phyloP scores from a whole-genome alignment of 1,140 invertebrate species.

The Diachasma alloeum region DNA sequence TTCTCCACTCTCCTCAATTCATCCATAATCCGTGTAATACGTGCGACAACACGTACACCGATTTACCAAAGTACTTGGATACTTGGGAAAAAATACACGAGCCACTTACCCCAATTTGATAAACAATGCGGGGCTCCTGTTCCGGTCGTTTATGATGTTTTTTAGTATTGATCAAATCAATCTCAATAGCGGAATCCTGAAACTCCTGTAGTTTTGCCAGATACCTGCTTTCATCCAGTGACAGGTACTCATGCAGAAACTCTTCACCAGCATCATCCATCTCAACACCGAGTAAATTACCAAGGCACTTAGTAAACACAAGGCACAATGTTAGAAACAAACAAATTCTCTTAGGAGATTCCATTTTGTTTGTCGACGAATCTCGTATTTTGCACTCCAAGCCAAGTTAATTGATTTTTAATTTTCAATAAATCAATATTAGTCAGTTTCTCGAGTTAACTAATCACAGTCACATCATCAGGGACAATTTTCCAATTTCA shows the following conservation, averaged over 20 bases:
- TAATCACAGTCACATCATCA: not conserved
- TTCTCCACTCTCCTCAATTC: not conserved
- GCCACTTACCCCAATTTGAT: conserved; percentile 59
- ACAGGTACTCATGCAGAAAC: conserved; percentile 49
- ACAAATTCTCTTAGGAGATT: not conserved
- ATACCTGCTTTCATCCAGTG: conserved; percentile 49
- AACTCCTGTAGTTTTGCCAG: conserved; percentile 49
- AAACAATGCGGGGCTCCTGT: conserved; percentile 53
- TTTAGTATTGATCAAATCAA: conserved; percentile 53
- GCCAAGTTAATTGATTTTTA: no score
- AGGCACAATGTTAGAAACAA: not conserved
- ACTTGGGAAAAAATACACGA: not conserved
- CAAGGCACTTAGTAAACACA: not conserved
- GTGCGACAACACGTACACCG: not conserved
- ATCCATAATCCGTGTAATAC: not conserved
- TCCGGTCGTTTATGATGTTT: conserved; percentile 36
- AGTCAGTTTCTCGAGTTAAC: not conserved
- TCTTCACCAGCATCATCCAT: conserved; percentile 48
- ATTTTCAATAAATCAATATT: no score
- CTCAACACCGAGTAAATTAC: conserved; percentile 41
- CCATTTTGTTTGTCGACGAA: not conserved
- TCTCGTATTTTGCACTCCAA: not conserved
- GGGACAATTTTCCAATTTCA: not conserved
- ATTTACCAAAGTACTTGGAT: not conserved
- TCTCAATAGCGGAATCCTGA: conserved; percentile 53